A percentile compares a stretch with the other conserved stretches of the same genome.
Conservation (phyloP, 2,113 vertebrate genomes). For the Odontophorus gujanensis region DNA sequence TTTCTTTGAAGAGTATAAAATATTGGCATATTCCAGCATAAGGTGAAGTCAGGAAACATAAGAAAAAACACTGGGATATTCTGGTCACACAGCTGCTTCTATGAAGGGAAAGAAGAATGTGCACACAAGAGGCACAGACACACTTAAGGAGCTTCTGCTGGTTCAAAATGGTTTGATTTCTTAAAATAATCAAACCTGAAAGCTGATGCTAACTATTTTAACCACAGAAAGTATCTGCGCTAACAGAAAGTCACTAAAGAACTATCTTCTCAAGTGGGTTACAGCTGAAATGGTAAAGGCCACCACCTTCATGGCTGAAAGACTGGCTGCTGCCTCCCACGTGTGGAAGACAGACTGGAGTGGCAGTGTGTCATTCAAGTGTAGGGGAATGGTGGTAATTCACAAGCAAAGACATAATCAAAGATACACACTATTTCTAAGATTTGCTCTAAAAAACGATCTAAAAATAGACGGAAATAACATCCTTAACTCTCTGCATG, state of each 20-base stretch:
- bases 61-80: not conserved
- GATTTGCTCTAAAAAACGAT: accelerated
- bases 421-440: not conserved
- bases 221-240: not conserved
- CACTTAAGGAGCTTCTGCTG: not conserved
- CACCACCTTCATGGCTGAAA: not conserved
- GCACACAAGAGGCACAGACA: not conserved
- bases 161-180: slow-evolving; percentile 25
- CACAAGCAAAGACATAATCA: not conserved
- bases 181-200: slow-evolving; percentile 29
- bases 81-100: slow-evolving; percentile 12
- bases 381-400: not conserved
- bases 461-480: not conserved
- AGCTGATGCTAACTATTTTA: not conserved
- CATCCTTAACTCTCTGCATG: not conserved
- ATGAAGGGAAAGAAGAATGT: not conserved
- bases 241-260: not conserved
- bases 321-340: not conserved
- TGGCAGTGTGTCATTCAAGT: not conserved
- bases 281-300: not conserved
- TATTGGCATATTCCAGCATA: not conserved
- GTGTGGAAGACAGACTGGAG: not conserved
- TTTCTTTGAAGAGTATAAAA: not conserved
- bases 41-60: not conserved
- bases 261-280: not conserved